phyloP scores from a whole-genome alignment of 2,113 vertebrate genomes.

The Coptodon bakossiorum region DNA sequence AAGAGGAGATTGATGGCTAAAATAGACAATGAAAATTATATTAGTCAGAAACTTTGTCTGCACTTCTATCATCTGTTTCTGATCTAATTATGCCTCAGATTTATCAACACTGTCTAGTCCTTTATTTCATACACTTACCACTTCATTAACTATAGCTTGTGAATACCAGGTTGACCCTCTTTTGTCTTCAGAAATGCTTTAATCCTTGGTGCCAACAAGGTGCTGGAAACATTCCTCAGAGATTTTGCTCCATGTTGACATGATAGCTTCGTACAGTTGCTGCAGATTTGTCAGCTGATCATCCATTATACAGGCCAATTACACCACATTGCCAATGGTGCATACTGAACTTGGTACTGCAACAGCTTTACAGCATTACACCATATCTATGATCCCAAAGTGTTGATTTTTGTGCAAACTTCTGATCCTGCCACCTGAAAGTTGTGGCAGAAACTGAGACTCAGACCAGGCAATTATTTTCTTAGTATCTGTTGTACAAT shows the following conservation, averaged over 20 bases:
- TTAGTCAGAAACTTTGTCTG: neutral
- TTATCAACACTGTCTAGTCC: neutral
- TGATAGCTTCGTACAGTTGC: neutral
- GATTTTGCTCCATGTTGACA: neutral
- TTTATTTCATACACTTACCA: neutral
- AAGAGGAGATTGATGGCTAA: neutral
- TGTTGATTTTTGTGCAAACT: neutral
- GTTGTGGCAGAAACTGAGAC: neutral
- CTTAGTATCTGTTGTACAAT: neutral
- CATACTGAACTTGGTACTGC: neutral
- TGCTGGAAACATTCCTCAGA: neutral
- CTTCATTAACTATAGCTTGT: neutral
- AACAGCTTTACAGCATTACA: neutral
- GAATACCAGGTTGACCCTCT: neutral
- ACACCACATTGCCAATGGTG: neutral
- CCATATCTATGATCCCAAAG: neutral
- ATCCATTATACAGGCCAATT: neutral
- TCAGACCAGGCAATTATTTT: neutral
- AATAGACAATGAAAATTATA: neutral
- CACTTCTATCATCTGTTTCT: neutral
- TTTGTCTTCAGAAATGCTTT: neutral
- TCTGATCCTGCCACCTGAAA: neutral
- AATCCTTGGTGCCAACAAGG: neutral
- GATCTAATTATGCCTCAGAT: neutral
- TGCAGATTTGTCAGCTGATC: neutral